Base-by-base conservation (phyloP, 1,140 invertebrate species). In the Adoxophyes honmai region DNA sequence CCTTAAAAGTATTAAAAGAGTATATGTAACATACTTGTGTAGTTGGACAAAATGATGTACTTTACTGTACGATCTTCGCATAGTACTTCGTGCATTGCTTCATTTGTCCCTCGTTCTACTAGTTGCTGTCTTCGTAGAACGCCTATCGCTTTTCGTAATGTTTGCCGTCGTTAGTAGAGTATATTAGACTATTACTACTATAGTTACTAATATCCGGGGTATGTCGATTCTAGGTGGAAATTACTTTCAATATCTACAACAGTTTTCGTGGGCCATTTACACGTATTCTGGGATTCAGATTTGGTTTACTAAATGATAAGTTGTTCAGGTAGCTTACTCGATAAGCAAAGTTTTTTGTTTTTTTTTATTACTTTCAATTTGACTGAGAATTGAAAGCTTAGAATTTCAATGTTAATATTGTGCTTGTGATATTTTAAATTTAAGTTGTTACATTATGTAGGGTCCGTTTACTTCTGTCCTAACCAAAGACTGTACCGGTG, bases 1-100 rank as follows among this genome's bases (percentile, higher is more conserved):
- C 85, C 85, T 86, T 68, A 66, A 85, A 88, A 88, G 85, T 88
- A 88, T 88, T 88, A 88, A 80, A 79, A 57, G n/a, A 66, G 77
- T 82, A 81, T 69, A 61, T 82, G 73, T 81, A 80, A 69, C 52
- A 77, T 79, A 80, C 21, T 28, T 28, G 6, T 63, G 65, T 81
- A 80, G 73, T 75, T 66, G 68, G 77, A 73, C 79, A 84, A 83
- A 77, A 68, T 73, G 73, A 59, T 86, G 85, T 85, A 88, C 85
- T 73, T 70, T 88, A 88, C 81, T 88, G 79, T 88, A 85, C 85
- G 85, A 66, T 66, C 58, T 66, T 74, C 85, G 81, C 82, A 88
- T 85, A 88, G 84, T 88, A 85, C 53, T 77, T 79, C 51, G 81
- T 86, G 79, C 85, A 86, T 81, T 80, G 76, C 77, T 66, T 54